Evolutionary conservation across 2,113 vertebrate species (phyloP).

Genomic region (Meleagris gallopavo): DNA sequence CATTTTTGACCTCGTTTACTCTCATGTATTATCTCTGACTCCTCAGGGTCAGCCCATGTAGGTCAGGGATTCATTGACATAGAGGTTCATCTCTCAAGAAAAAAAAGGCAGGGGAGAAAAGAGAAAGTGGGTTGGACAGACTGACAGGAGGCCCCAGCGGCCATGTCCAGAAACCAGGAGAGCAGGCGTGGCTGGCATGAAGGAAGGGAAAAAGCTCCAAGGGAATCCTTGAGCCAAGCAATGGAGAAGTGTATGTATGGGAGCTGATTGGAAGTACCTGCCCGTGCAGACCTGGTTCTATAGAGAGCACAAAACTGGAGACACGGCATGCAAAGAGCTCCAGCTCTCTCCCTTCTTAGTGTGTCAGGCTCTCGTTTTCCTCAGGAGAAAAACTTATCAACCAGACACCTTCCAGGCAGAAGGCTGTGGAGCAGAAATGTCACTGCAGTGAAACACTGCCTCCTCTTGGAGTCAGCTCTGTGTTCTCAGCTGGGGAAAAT

Average conservation of each 20-base stretch:
- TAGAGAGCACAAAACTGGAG: background rate
- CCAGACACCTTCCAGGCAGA: background rate
- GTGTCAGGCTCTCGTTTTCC: background rate
- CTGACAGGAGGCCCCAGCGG: background rate
- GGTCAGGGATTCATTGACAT: conserved; percentile 73
- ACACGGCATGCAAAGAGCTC: accelerated
- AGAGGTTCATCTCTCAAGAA: conserved; percentile 56
- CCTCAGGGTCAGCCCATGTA: conserved; percentile 69
- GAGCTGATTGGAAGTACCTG: background rate
- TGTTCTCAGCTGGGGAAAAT: background rate
- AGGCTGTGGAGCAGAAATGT: background rate
- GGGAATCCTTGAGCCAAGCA: background rate
- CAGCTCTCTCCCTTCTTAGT: background rate
- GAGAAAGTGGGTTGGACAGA: conserved; percentile 54
- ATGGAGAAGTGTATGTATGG: accelerated
- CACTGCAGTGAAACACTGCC: background rate
- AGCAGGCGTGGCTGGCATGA: accelerated
- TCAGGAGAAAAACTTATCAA: background rate
- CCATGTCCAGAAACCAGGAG: background rate
- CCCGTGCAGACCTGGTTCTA: background rate
- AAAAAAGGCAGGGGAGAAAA: background rate
- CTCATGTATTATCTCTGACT: conserved; percentile 67
- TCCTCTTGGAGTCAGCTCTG: background rate
- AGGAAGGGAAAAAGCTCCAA: background rate
- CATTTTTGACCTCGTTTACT: conserved; percentile 65